Evolutionary conservation across 2,888 invertebrate genomes (phyloP).

Genomic region (Coremacera marginata): DNA sequence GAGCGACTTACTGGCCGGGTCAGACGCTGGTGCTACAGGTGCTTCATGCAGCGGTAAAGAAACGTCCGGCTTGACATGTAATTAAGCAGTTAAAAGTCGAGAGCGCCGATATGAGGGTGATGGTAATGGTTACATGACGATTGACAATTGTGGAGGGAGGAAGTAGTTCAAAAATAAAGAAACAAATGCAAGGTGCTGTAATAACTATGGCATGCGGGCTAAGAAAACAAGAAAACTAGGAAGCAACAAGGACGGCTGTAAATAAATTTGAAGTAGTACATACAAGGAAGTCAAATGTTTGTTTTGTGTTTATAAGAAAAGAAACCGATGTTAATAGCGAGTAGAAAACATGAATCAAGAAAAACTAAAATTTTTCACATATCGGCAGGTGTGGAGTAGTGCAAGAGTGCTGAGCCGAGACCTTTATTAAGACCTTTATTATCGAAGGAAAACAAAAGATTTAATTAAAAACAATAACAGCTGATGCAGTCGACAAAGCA

Average conservation of each 20-base stretch:
- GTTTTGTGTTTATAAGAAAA: not conserved
- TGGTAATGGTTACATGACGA: slow-evolving; percentile 35
- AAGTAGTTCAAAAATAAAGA: not conserved
- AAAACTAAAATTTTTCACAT: too few species aligned
- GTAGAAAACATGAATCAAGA: too few species aligned
- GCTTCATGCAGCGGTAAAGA: not conserved
- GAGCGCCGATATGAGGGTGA: not conserved
- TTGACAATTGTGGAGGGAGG: slow-evolving; percentile 27
- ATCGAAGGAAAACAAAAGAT: too few species aligned
- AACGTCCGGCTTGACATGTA: slow-evolving; percentile 35
- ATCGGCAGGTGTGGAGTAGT: too few species aligned
- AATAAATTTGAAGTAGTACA: not conserved
- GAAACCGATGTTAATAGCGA: not conserved
- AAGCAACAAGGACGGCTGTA: not conserved
- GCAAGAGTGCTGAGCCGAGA: too few species aligned
- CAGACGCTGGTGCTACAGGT: slow-evolving; percentile 25
- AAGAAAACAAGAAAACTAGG: not conserved
- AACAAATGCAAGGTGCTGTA: slow-evolving; percentile 25
- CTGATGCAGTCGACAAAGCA: too few species aligned
- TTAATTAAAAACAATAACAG: too few species aligned
- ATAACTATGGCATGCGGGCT: not conserved
- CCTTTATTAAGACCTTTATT: too few species aligned
- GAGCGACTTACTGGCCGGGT: not conserved
- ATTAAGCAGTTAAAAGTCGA: slow-evolving; percentile 38
- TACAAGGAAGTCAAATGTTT: slow-evolving; percentile 4